A percentile compares a stretch with the other conserved stretches of the same genome.
These are phyloP conservation scores for Toxonevra muliebris DNA, from an alignment of 2,888 invertebrate species.

Conservation along the genomic window DNA sequence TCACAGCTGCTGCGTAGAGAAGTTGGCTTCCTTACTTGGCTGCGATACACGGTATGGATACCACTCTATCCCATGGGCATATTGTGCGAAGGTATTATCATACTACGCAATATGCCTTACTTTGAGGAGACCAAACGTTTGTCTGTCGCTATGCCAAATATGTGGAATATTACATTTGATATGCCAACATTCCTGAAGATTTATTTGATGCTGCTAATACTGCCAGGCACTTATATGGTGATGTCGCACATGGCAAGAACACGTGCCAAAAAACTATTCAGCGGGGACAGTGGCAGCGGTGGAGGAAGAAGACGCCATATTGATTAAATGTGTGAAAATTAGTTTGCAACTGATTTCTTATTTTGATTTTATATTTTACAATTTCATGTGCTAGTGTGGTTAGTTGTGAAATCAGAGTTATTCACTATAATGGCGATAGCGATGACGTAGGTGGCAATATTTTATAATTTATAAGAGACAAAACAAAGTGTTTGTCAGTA, in stretches of 20 bases:
- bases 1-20: slow-evolving; percentile 79
- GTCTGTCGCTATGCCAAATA: slow-evolving; percentile 81
- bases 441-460: too few species aligned
- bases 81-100: slow-evolving; percentile 83
- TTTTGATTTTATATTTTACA: too few species aligned
- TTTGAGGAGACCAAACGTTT: slow-evolving; percentile 85
- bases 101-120: slow-evolving; percentile 85
- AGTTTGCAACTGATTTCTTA: too few species aligned
- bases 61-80: slow-evolving; percentile 91
- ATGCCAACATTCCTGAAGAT: slow-evolving; percentile 81
- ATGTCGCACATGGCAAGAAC: slow-evolving; percentile 87
- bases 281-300: not conserved
- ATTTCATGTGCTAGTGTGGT: too few species aligned
- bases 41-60: slow-evolving; percentile 94
- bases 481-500: too few species aligned
- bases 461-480: too few species aligned
- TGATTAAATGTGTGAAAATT: not conserved
- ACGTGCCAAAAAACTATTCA: slow-evolving; percentile 73
- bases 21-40: slow-evolving; percentile 83
- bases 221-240: slow-evolving; percentile 80
- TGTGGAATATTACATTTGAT: slow-evolving; percentile 86
- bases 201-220: slow-evolving; percentile 78
- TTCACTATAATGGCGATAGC: too few species aligned
- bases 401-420: too few species aligned
- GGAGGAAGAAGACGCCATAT: not conserved